Base-by-base conservation (phyloP, 2,888 invertebrate species). In the Dione juno region DNA sequence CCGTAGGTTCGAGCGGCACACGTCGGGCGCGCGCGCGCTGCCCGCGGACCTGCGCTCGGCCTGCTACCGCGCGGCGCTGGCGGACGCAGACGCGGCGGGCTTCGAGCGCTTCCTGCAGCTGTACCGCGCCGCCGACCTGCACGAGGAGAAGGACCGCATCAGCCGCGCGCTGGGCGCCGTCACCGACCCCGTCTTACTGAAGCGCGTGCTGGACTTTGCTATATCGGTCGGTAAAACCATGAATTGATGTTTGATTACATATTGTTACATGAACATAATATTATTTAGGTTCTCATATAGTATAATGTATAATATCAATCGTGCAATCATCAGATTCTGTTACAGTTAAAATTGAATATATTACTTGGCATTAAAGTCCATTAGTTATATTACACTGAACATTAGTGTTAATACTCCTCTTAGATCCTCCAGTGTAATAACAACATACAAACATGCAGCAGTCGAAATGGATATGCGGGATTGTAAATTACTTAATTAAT, bases 71-170 rank as follows among this genome's bases (percentile, higher is more conserved):
- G 97, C 97, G 6, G 97, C 97, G 58, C 92, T 98, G 69, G 93
- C 94, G 76, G 94, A 94, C 63, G 95, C 96, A 19, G 97, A 96
- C 83, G 95, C 95, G 74, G 88, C 92, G 14, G 95, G 96, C 14
- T 98, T 96, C 82, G 94, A 97, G 66, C 95, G 95, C 50, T 95
- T 99, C 95, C 90, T 98, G 75, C 94, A 95, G 82, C 88, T 98
- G 76, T 97, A 98, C 90, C 95, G 96, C 77, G 95, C 96, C 61
- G 95, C 97, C 8, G 98, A 98, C 89, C 92, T 98, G 77, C 97
- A 98, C 81, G 99, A 99, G 89, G 99, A 99, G 87, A 98, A 98
- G 87, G 97, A 98, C 85, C 95, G 99, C 81, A 96, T 99, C 81
- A 95, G 97, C 70, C 94, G 97, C 72, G 95, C 98, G 7, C 94